These are phyloP conservation scores for Enteromius anoplus DNA, from an alignment of 2,797 vertebrate genomes.

Conservation along the genomic window DNA sequence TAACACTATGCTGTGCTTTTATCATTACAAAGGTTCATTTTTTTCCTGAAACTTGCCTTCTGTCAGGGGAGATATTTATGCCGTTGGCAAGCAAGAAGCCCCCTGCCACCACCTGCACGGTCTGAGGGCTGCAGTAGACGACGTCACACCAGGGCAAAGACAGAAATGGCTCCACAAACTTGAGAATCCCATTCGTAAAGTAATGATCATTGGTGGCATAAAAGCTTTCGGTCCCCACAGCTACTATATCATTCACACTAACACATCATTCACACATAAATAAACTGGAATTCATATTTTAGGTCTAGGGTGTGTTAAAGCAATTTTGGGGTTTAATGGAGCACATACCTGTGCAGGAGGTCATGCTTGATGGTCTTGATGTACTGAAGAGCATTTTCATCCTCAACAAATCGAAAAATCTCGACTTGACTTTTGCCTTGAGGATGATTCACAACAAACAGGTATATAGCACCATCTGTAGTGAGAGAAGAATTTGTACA, in stretches of 20 bases:
- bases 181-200: too few species aligned
- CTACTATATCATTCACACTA: too few species aligned
- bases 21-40: not conserved
- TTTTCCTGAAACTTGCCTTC: conserved; percentile 74
- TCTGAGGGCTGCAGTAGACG: conserved; percentile 87
- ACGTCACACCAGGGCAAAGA: conserved; percentile 81
- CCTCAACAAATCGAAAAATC: conserved; percentile 85
- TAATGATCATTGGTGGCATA: too few species aligned
- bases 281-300: too few species aligned
- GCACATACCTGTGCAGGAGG: conserved; percentile 71
- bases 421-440: conserved; percentile 84
- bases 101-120: conserved; percentile 85
- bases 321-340: too few species aligned
- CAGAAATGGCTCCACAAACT: conserved; percentile 61
- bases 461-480: conserved; percentile 82
- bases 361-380: conserved; percentile 88
- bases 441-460: conserved; percentile 93
- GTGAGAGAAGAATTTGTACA: conserved; percentile 3
- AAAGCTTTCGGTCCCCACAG: too few species aligned
- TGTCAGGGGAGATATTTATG: conserved; percentile 88
- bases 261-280: too few species aligned
- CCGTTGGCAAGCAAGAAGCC: conserved; percentile 87
- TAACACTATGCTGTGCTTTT: not conserved
- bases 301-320: too few species aligned
- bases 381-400: conserved; percentile 81